These are phyloP conservation scores for Chlorops oryzae DNA, from an alignment of 1,140 invertebrate species.

Conservation along the genomic window DNA sequence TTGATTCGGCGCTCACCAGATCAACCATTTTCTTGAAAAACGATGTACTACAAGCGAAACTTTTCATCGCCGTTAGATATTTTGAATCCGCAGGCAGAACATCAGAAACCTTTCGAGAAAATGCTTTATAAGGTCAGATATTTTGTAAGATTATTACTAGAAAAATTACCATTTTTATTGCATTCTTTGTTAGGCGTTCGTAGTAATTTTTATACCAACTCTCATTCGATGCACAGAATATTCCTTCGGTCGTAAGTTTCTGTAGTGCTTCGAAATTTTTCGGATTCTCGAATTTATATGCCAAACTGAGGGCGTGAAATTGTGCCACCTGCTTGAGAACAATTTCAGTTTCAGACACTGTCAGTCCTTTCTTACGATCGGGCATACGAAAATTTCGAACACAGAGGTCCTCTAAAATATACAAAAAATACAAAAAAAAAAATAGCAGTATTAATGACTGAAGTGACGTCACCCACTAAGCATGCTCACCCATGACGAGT, in stretches of 20 bases:
- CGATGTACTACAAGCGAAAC: conserved; percentile 58
- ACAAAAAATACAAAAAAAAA: background rate
- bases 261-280: conserved; percentile 56
- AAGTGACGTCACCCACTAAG: background rate
- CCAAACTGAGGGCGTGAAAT: conserved; percentile 62
- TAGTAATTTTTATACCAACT: conserved; percentile 67
- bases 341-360: conserved; percentile 54
- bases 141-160: background rate
- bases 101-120: conserved; percentile 42
- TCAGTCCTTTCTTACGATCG: conserved; percentile 58
- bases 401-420: conserved; percentile 49
- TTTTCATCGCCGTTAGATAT: conserved; percentile 55
- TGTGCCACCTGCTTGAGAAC: conserved; percentile 59
- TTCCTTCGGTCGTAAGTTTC: conserved; percentile 52
- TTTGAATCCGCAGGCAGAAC: conserved; percentile 53
- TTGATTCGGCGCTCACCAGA: conserved; percentile 55
- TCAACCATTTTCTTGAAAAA: conserved; percentile 65
- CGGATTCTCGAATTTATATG: conserved; percentile 57
- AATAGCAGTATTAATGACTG: background rate
- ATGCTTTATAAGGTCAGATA: background rate
- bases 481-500: conserved; percentile 59
- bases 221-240: conserved; percentile 60
- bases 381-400: conserved; percentile 60
- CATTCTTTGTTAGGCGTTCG: conserved; percentile 57
- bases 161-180: conserved; percentile 57